Evolutionary conservation across 2,797 vertebrate species (phyloP).

Genomic region (Ataeniobius toweri): DNA sequence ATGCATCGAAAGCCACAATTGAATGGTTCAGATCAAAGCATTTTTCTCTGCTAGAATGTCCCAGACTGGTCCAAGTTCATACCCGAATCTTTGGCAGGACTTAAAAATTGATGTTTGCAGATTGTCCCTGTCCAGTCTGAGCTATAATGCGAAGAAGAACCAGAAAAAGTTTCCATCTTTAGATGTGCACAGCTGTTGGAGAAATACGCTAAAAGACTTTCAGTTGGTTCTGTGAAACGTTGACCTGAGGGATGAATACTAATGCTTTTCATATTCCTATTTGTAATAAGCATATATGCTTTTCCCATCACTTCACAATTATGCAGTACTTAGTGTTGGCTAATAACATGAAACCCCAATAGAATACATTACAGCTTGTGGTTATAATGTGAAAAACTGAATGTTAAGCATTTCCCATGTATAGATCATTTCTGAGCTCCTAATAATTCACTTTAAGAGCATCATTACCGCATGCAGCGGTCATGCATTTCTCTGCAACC

Average conservation of each 20-base stretch:
- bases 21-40: not conserved
- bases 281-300: too few relatives aligned
- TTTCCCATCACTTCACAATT: not conserved
- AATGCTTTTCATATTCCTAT: not conserved
- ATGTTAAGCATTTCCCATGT: not conserved
- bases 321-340: not conserved
- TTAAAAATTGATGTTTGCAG: not conserved
- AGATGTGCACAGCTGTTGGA: too few relatives aligned
- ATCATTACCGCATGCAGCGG: conserved; percentile 22
- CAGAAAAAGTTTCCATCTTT: not conserved
- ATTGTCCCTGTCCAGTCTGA: not conserved
- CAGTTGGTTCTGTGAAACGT: too few relatives aligned
- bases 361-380: not conserved
- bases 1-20: too few relatives aligned
- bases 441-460: conserved; percentile 32
- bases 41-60: not conserved
- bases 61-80: not conserved
- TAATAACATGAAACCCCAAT: not conserved
- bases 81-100: not conserved
- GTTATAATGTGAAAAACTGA: not conserved
- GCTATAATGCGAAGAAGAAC: not conserved
- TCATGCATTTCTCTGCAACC: conserved; percentile 41
- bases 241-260: not conserved
- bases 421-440: conserved; percentile 17
- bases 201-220: too few relatives aligned